A percentile compares a stretch with the other conserved stretches of the same genome.
These are phyloP conservation scores for Tarsius wallacei DNA, from an alignment of 2,797 vertebrate genomes.

Conservation along the genomic window DNA sequence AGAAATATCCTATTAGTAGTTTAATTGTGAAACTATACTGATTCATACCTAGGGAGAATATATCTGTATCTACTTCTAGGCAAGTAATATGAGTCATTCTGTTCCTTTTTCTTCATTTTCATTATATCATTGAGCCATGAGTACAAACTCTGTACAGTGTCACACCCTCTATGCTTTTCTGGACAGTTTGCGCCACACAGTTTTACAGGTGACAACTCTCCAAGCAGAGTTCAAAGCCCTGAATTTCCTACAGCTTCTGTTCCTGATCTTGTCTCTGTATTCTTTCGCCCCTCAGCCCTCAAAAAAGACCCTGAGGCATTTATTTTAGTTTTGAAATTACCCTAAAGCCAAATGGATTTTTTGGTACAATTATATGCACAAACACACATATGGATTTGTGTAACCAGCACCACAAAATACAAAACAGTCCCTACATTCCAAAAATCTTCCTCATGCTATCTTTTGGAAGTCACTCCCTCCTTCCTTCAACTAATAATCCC, in stretches of 20 bases:
- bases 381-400: background rate
- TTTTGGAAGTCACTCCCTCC: background rate
- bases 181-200: background rate
- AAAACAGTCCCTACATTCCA: background rate
- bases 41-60: background rate
- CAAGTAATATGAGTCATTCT: background rate
- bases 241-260: background rate
- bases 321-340: slow-evolving; percentile 21
- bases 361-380: background rate
- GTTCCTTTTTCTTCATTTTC: no score
- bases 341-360: background rate
- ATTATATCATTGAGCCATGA: background rate
- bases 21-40: background rate
- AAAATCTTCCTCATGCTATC: background rate
- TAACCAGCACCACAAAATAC: background rate
- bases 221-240: background rate
- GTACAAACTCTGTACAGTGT: background rate
- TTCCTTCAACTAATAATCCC: background rate
- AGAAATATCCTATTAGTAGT: background rate
- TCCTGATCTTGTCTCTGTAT: background rate
- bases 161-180: background rate
- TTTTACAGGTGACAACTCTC: background rate
- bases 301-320: background rate
- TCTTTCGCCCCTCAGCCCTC: background rate
- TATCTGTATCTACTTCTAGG: background rate